Base-by-base conservation (phyloP, 2,888 invertebrate genomes). In the Kuschelorhynchus macadamiae region DNA sequence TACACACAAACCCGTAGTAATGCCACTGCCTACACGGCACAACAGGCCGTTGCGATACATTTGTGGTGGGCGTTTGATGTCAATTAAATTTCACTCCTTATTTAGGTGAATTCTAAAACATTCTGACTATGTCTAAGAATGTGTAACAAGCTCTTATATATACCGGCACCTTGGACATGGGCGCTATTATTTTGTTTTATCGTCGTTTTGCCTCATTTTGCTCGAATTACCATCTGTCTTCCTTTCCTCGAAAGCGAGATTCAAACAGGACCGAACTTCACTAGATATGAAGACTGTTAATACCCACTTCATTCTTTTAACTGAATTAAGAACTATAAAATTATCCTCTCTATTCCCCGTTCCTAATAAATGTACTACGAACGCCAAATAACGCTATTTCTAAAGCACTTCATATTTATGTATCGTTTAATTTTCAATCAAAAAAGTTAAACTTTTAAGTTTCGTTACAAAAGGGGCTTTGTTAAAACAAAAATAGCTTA, bases 31-130 rank as follows among this genome's bases (percentile, higher is more conserved):
- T 68, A 67, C 67, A 62, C 39, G 56, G 47, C 33, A 46, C 50
- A 49, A 64, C 49, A 55, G 39, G 16, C 56, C 41, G 71, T 73
- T 73, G 70, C 71, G 55, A 71, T 71, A 74, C 57, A 30, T 39
- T 60, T 50, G 53, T 30, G 66, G 76, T 77, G 75, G 77, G 77
- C 76, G 78, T 76, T 72, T 57, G 75, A 72, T 77, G 76, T 77
- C 79, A 78, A 76, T 79, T 77, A 77, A 78, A 76, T 79, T 79
- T 79, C 79, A 76, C 79, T 79, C 78, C 79, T 71, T 79, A 79
- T 79, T 76, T 74, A 78, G 78, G 69, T 72, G 72, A 78, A 76
- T 76, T 76, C 78, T 75, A 70, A 77, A 76, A 75, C 75, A 73
- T 74, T 74, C 76, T 72, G 73, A 73, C 71, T 71, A 74, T 73